Conservation (phyloP, 1,140 invertebrate genomes). For the Mya arenaria region DNA sequence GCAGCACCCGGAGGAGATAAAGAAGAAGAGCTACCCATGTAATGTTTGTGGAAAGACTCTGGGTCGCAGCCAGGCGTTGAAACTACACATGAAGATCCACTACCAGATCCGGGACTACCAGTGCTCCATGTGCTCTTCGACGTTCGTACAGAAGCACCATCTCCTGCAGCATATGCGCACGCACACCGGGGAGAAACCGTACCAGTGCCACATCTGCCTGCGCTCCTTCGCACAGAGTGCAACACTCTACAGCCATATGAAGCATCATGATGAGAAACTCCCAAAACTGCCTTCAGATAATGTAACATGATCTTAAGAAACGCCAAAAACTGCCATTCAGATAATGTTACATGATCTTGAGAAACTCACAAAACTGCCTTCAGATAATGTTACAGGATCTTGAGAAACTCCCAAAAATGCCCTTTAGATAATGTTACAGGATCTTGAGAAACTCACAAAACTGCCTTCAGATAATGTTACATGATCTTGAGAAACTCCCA, state of each 20-base stretch:
- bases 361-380: too few relatives aligned
- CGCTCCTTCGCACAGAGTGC: conserved; percentile 86
- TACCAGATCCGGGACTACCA: conserved; percentile 84
- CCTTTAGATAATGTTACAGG: too few relatives aligned
- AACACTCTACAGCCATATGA: conserved; percentile 60
- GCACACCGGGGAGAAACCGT: conserved; percentile 70
- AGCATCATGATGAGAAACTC: too few relatives aligned
- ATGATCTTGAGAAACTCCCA: too few relatives aligned
- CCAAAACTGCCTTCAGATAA: too few relatives aligned
- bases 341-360: too few relatives aligned
- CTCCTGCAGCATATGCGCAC: conserved; percentile 57
- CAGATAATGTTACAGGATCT: too few relatives aligned
- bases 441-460: too few relatives aligned
- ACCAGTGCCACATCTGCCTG: conserved; percentile 89
- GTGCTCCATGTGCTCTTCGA: conserved; percentile 40
- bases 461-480: too few relatives aligned
- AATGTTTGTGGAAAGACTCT: conserved; percentile 43
- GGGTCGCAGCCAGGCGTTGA: conserved; percentile 5
- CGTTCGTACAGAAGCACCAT: conserved; percentile 48
- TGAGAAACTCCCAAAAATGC: too few relatives aligned
- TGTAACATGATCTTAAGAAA: background rate
- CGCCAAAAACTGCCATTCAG: background rate
- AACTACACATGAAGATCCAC: conserved; percentile 49
- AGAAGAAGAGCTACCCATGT: conserved; percentile 8
- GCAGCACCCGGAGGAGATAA: background rate